Percentiles rank a stretch among this genome's conserved stretches.
phyloP scores from a whole-genome alignment of 2,113 vertebrate species.

The Microcebus lehilahytsara region DNA sequence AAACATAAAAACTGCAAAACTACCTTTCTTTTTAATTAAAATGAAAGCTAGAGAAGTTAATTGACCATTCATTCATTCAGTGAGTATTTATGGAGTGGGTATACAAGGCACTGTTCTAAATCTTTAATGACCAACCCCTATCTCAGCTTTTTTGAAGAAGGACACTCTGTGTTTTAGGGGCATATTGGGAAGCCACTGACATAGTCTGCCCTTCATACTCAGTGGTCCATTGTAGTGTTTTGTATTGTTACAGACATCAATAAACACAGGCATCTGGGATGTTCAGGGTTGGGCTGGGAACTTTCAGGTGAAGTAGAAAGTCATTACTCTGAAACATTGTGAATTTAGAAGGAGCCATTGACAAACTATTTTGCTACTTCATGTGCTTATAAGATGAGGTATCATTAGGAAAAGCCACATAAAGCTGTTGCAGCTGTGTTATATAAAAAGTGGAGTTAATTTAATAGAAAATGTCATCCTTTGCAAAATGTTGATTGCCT shows the following conservation, averaged over 20 bases:
- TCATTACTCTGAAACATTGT: slow-evolving; percentile 6
- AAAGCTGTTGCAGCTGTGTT: slow-evolving; percentile 85
- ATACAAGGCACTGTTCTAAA: background rate
- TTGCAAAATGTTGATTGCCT: slow-evolving; percentile 89
- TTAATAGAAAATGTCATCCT: slow-evolving; percentile 86
- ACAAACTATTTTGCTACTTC: slow-evolving; percentile 71
- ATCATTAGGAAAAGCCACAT: slow-evolving; percentile 77
- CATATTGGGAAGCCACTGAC: background rate
- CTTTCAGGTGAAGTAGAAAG: slow-evolving; percentile 28
- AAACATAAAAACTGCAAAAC: background rate
- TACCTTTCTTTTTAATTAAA: slow-evolving; percentile 30
- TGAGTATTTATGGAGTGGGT: background rate
- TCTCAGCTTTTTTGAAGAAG: background rate
- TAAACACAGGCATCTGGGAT: background rate
- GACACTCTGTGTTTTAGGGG: background rate
- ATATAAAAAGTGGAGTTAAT: slow-evolving; percentile 84
- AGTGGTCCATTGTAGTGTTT: background rate
- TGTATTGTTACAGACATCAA: background rate
- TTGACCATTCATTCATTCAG: background rate
- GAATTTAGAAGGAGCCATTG: slow-evolving; percentile 71
- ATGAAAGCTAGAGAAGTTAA: background rate
- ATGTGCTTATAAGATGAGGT: slow-evolving; percentile 70
- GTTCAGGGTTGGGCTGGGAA: background rate
- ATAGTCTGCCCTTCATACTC: background rate
- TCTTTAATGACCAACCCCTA: background rate